These are phyloP conservation scores for Indicator indicator DNA, from an alignment of 2,113 vertebrate species.

Conservation along the genomic window DNA sequence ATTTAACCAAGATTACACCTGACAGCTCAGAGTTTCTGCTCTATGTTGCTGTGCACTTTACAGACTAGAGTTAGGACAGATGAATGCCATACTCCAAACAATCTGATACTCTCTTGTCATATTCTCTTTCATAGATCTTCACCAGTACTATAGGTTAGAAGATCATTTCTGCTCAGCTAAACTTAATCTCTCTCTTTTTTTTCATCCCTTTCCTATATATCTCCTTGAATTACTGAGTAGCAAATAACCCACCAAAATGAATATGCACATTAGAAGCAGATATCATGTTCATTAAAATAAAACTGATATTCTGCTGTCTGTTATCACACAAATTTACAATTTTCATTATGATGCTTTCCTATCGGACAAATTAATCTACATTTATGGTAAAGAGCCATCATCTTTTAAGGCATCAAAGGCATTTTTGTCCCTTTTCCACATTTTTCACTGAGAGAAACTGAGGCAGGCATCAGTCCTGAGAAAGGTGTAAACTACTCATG, in stretches of 20 bases:
- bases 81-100: not conserved
- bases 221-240: not conserved
- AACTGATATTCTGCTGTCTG: not conserved
- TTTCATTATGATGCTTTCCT: not conserved
- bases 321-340: not conserved
- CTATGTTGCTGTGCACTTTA: not conserved
- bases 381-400: not conserved
- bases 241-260: not conserved
- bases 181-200: not conserved
- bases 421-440: not conserved
- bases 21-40: not conserved
- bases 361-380: not conserved
- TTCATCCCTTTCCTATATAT: not conserved
- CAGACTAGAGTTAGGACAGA: not conserved
- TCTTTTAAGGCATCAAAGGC: not conserved
- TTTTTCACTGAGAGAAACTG: not conserved
- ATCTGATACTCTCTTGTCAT: not conserved
- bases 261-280: not conserved
- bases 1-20: not conserved
- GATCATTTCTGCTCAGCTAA: accelerated
- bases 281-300: not conserved
- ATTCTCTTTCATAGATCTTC: not conserved
- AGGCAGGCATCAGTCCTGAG: not conserved
- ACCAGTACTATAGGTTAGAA: not conserved
- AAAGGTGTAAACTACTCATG: not conserved